Evolutionary conservation across 2,797 vertebrate species (phyloP), one percentile per base, ranked within the genome.

Genomic region (Peromyscus eremicus): DNA sequence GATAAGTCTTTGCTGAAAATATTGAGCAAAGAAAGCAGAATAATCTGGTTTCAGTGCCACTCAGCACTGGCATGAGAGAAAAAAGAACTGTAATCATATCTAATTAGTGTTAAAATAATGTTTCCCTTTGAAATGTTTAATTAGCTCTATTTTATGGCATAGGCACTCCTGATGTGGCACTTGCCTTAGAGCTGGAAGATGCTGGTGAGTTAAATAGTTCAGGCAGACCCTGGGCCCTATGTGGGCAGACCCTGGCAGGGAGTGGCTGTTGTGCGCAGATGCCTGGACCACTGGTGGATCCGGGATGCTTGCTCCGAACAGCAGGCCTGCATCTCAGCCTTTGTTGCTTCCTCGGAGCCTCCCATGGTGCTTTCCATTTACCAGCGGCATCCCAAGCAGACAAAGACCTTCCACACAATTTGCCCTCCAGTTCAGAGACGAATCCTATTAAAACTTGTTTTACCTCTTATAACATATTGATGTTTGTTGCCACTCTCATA

Each of bases 71-170:
- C 97, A 92, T n/a, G 97, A 98, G 17, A 23, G n/a, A 55, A 52
- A 81, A 96, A 96, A 92, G 97, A 98, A 98, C 98, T 34, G 97
- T 98, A 99, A 98, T 99, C 98, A 98, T 98, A 98, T 98, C 98
- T 98, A 99, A 99, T 99, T 99, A 99, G 98, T 98, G 98, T 98
- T 98, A 98, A 98, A 98, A 98, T 98, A 99, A 98, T 98, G 98
- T 98, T 99, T 98, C 98, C 98, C 98, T 98, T 98, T 98, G 98
- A 99, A 99, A 99, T 98, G 98, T 98, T 99, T 99, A 99, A 99
- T 99, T 99, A 99, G 98, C 98, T 98, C 97, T 98, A 98, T 98
- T 99, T 99, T 98, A 99, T 98, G 98, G 98, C 98, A 98, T 98
- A 98, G 98, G 98, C 98, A 98, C 98, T 98, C 98, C 98, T 98